phyloP scores from a whole-genome alignment of 2,888 invertebrate genomes.

The Lampropteryx suffumata region DNA sequence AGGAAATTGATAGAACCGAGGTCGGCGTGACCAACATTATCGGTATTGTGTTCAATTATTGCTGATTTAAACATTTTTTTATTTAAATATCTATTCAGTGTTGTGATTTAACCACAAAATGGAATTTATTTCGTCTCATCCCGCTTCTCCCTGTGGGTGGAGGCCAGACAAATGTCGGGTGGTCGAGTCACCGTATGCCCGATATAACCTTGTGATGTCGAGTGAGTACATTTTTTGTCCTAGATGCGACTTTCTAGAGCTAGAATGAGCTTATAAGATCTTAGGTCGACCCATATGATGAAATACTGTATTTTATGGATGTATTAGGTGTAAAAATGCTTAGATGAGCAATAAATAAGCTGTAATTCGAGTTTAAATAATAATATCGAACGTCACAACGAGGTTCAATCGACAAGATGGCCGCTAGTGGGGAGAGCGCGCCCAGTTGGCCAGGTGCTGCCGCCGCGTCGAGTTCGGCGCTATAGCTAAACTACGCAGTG shows the following conservation, averaged over 20 bases:
- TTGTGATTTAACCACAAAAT: conserved; percentile 58
- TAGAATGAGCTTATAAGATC: conserved; percentile 29
- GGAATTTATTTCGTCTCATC: conserved; percentile 67
- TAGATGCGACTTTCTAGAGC: conserved; percentile 36
- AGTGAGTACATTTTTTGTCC: conserved; percentile 75
- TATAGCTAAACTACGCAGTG: conserved; percentile 82
- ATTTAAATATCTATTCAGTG: conserved; percentile 54
- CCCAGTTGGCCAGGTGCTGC: conserved; percentile 84
- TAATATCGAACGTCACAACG: conserved; percentile 79
- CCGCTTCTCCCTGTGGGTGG: conserved; percentile 72
- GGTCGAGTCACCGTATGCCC: conserved; percentile 73
- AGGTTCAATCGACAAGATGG: conserved; percentile 78
- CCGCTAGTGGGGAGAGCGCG: conserved; percentile 82
- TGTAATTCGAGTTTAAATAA: conserved; percentile 56
- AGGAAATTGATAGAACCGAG: conserved; percentile 82
- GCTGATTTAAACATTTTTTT: conserved; percentile 50
- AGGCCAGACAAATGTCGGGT: conserved; percentile 78
- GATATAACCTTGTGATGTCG: conserved; percentile 78
- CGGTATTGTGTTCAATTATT: conserved; percentile 67
- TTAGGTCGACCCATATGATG: conserved; percentile 13
- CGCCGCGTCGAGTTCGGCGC: conserved; percentile 83
- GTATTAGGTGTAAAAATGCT: conserved; percentile 33
- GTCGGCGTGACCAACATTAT: conserved; percentile 79
- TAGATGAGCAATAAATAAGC: conserved; percentile 52
- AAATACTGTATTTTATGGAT: conserved; percentile 30